phyloP scores from a whole-genome alignment of 2,888 invertebrate species.

The Ophion obscuratus region DNA sequence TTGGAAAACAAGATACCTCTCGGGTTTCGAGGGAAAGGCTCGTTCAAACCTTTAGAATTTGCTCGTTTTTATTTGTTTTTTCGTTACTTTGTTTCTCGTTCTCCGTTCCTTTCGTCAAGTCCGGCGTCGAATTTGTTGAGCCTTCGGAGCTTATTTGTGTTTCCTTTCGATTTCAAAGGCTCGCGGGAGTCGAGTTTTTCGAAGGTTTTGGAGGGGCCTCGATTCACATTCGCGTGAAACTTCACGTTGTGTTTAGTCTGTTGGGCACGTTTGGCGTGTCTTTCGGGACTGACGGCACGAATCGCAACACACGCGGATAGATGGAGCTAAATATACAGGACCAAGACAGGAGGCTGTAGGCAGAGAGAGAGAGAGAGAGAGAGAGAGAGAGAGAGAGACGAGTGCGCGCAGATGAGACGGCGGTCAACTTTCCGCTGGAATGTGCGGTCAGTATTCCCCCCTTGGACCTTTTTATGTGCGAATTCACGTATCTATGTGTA shows the following conservation, averaged over 20 bases:
- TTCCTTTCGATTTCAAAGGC: not conserved
- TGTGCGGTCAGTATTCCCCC: slow-evolving; percentile 78
- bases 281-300: slow-evolving; percentile 23
- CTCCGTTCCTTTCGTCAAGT: not conserved
- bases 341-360: slow-evolving; percentile 23
- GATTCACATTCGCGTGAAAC: slow-evolving; percentile 33
- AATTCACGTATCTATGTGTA: slow-evolving; percentile 9
- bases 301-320: slow-evolving; percentile 18
- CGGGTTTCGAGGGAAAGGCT: not conserved
- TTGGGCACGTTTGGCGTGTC: slow-evolving; percentile 31
- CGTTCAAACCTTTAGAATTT: not conserved
- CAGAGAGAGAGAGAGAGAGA: not conserved
- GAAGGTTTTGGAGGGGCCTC: not conserved
- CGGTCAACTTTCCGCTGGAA: slow-evolving; percentile 77
- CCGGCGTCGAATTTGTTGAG: slow-evolving; percentile 1
- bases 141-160: slow-evolving; percentile 9
- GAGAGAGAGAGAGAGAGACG: slow-evolving; percentile 14
- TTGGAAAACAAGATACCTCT: not conserved
- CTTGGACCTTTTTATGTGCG: slow-evolving; percentile 53
- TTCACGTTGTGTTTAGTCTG: slow-evolving; percentile 47
- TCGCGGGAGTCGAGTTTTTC: slow-evolving; percentile 17
- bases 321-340: slow-evolving; percentile 36
- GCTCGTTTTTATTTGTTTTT: slow-evolving; percentile 2
- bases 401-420: slow-evolving; percentile 42
- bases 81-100: not conserved